phyloP scores from a whole-genome alignment of 2,113 vertebrate species.

The Typhlomys cinereus region DNA sequence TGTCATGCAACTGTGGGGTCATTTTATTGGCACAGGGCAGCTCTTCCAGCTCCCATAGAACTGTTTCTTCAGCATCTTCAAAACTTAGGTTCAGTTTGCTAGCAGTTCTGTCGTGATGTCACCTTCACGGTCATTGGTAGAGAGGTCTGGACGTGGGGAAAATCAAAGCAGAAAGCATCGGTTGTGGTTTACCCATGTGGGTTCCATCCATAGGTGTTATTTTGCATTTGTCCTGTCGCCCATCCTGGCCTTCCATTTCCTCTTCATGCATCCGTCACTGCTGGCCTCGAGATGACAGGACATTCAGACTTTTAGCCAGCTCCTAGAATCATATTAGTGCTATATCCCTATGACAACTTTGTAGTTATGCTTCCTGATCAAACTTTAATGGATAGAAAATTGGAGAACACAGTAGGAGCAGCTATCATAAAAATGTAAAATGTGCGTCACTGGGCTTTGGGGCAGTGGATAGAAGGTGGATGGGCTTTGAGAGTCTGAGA shows the following conservation, averaged over 20 bases:
- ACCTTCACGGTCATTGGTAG: too few relatives aligned
- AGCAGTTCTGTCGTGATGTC: accelerated
- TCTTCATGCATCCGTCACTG: not conserved
- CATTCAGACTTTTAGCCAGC: not conserved
- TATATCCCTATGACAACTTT: not conserved
- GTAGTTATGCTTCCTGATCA: not conserved
- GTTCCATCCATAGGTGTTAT: accelerated
- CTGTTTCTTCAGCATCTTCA: not conserved
- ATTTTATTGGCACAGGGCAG: too few relatives aligned
- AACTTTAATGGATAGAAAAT: not conserved
- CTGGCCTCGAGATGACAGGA: not conserved
- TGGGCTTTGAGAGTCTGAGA: not conserved
- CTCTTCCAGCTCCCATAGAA: not conserved
- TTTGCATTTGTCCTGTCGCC: too few relatives aligned
- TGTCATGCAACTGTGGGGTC: accelerated
- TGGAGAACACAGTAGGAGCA: not conserved
- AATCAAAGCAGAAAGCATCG: accelerated
- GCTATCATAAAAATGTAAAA: conserved; percentile 1
- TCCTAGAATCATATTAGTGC: not conserved
- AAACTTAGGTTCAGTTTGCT: not conserved
- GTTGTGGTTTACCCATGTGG: accelerated
- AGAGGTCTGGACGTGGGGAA: accelerated
- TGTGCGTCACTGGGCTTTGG: not conserved
- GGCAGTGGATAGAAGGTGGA: not conserved
- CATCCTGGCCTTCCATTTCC: too few relatives aligned